Conservation (phyloP, 64 coral and sea anemone species). For the Anthopleura sola region DNA sequence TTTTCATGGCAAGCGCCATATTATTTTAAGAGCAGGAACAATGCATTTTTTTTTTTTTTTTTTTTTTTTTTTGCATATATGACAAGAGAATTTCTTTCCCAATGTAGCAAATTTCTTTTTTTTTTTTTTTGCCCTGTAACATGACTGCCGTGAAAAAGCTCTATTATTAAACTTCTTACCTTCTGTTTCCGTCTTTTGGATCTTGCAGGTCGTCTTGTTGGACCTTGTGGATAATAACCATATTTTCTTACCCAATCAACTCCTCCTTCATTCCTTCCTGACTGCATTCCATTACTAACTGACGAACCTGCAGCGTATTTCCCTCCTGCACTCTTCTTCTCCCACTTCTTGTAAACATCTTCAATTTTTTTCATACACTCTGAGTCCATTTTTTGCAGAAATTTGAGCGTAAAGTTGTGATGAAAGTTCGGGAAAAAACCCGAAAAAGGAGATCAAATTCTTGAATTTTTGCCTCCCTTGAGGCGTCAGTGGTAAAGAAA, state of each 20-base stretch:
- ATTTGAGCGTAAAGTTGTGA: no score
- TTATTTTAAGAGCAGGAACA: no score
- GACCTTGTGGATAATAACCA: constrained; percentile 5
- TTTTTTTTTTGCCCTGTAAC: no score
- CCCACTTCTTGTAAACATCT: constrained; percentile 53
- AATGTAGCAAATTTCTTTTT: no score
- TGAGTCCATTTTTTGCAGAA: constrained; percentile 28
- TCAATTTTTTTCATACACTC: constrained; percentile 33
- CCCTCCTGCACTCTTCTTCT: constrained; percentile 15
- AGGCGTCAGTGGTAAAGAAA: neutral
- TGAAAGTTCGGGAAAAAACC: neutral
- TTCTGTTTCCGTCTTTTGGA: constrained; percentile 4
- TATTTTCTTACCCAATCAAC: constrained; percentile 27
- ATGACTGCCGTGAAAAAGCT: no score
- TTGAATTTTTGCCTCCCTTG: neutral
- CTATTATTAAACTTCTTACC: no score
- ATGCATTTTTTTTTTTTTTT: no score
- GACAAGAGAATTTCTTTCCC: no score
- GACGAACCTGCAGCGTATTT: neutral
- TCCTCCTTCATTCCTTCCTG: constrained; percentile 1
- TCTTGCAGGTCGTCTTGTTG: neutral
- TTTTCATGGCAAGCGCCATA: no score
- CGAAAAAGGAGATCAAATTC: neutral
- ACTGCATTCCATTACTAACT: neutral
- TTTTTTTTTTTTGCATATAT: no score